Percentiles rank a stretch among this genome's conserved stretches.
Evolutionary conservation across 1,140 invertebrate species (phyloP).

Genomic region (Augochlora pura): DNA sequence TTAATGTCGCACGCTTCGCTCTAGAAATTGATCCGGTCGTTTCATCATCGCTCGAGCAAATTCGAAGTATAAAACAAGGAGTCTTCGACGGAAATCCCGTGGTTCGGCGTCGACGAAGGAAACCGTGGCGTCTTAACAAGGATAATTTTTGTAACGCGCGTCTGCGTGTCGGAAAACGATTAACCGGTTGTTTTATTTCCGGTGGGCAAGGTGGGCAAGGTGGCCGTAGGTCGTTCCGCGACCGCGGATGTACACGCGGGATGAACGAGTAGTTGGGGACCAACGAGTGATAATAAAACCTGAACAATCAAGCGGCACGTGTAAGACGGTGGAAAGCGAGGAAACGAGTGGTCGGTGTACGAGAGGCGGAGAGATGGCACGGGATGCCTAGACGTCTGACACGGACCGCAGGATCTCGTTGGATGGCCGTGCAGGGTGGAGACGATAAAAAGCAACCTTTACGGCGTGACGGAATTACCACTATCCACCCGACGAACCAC

Average conservation of each 20-base stretch:
- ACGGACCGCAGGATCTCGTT: slow-evolving; percentile 45
- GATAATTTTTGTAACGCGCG: neutral
- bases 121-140: neutral
- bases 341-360: slow-evolving; percentile 37
- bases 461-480: slow-evolving; percentile 72
- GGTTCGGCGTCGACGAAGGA: no score
- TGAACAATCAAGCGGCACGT: slow-evolving; percentile 69
- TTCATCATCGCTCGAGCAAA: no score
- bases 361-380: slow-evolving; percentile 22
- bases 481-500: slow-evolving; percentile 63
- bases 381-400: slow-evolving; percentile 42
- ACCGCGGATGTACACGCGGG: slow-evolving; percentile 31
- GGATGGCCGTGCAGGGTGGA: slow-evolving; percentile 48
- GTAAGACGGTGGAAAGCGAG: slow-evolving; percentile 45
- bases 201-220: neutral
- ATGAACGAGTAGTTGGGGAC: slow-evolving; percentile 57
- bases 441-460: slow-evolving; percentile 74
- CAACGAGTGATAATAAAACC: slow-evolving; percentile 73
- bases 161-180: slow-evolving; percentile 25
- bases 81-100: no score
- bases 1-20: no score
- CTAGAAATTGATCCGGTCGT: no score
- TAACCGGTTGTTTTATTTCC: slow-evolving; percentile 34
- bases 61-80: no score
- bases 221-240: slow-evolving; percentile 44